A percentile compares a stretch with the other conserved stretches of the same genome.
phyloP scores from a whole-genome alignment of 2,797 vertebrate genomes.

The Falco biarmicus region DNA sequence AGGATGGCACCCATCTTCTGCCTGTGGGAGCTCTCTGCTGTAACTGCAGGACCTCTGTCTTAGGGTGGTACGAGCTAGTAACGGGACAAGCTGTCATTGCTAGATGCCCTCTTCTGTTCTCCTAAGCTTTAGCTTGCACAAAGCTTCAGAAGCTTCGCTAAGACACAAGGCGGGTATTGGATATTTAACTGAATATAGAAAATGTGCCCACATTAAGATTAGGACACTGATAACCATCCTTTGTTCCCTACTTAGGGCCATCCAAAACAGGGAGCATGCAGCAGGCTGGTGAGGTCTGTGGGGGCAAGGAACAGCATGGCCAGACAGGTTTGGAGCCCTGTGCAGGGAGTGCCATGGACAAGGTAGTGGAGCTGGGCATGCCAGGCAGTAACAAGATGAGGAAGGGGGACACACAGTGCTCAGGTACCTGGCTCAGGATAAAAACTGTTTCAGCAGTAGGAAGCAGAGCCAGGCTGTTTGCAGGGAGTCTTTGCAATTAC shows the following conservation, averaged over 20 bases:
- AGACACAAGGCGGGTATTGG: not conserved
- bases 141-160: not conserved
- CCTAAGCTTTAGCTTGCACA: not conserved
- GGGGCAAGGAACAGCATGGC: too few species aligned
- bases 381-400: not conserved
- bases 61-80: not conserved
- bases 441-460: not conserved
- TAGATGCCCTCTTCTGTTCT: not conserved
- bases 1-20: not conserved
- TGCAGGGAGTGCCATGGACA: not conserved
- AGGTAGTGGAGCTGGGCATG: not conserved
- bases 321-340: not conserved
- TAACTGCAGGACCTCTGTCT: not conserved
- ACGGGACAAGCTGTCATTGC: not conserved
- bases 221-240: not conserved
- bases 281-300: not conserved
- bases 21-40: not conserved
- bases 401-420: rapidly evolving
- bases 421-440: rapidly evolving
- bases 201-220: not conserved
- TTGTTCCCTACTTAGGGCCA: not conserved
- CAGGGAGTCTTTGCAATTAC: not conserved
- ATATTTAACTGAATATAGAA: not conserved
- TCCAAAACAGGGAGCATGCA: not conserved
- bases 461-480: not conserved